These are phyloP conservation scores for Choloepus hoffmanni DNA, from an alignment of 2,113 vertebrate species.

Conservation along the genomic window DNA sequence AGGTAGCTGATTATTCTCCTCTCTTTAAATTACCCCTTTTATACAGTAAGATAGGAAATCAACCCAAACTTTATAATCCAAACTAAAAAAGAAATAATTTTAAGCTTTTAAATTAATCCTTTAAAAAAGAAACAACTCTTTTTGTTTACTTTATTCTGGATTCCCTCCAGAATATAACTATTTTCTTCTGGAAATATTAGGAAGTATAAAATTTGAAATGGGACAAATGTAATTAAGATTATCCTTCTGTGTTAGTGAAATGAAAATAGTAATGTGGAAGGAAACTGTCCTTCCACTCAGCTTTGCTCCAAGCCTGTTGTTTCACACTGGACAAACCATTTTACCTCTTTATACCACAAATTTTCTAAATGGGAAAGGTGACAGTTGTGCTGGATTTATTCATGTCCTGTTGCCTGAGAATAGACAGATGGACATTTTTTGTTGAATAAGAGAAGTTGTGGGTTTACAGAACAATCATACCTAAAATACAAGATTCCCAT, in stretches of 20 bases:
- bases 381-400: neutral
- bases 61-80: neutral
- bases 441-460: too few species aligned
- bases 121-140: neutral
- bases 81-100: slow-evolving; percentile 8
- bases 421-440: neutral
- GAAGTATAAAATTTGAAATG: neutral
- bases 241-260: neutral
- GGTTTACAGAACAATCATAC: too few species aligned
- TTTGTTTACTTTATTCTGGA: neutral
- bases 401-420: neutral
- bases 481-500: too few species aligned
- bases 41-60: neutral
- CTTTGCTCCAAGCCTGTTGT: neutral
- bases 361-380: neutral
- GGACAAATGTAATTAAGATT: neutral
- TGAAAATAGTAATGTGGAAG: neutral
- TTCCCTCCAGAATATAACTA: neutral
- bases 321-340: neutral
- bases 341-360: neutral
- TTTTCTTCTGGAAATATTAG: neutral
- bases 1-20: neutral
- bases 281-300: neutral
- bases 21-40: neutral
- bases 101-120: neutral